These are phyloP conservation scores for Metopolophium dirhodum DNA, from an alignment of 1,140 invertebrate genomes.

Conservation along the genomic window DNA sequence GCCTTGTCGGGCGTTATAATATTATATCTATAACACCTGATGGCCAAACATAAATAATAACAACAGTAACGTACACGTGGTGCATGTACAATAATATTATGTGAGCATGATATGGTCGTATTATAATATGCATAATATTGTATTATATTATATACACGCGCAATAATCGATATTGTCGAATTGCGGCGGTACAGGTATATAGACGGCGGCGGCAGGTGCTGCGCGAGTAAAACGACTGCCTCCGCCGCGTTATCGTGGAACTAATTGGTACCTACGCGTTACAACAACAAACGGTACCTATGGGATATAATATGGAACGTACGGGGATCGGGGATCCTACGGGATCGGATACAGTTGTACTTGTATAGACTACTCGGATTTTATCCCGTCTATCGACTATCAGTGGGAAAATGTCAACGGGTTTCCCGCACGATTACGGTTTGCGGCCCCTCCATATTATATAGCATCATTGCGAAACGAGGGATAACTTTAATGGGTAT, in stretches of 20 bases:
- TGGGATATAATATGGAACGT: not conserved
- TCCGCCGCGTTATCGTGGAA: not conserved
- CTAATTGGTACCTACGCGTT: not conserved
- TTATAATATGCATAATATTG: not conserved
- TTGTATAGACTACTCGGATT: not conserved
- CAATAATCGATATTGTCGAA: conserved; percentile 36
- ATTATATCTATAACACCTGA: not conserved
- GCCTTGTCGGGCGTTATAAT: not conserved
- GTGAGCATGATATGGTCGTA: not conserved
- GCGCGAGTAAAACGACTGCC: not conserved
- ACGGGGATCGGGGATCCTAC: not conserved
- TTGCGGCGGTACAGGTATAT: not conserved
- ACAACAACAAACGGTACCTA: not conserved
- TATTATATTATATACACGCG: not conserved
- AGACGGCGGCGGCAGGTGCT: not conserved
- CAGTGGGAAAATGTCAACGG: not conserved
- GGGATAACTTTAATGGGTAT: too few species aligned
- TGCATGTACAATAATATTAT: too few species aligned
- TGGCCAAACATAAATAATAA: not conserved
- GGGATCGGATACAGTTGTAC: not conserved
- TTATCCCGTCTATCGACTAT: not conserved
- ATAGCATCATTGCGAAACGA: too few species aligned
- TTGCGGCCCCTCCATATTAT: not conserved
- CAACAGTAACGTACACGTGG: not conserved
- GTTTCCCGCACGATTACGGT: not conserved